Evolutionary conservation across 2,797 vertebrate genomes (phyloP).

Genomic region (Orestias chungarensis): DNA sequence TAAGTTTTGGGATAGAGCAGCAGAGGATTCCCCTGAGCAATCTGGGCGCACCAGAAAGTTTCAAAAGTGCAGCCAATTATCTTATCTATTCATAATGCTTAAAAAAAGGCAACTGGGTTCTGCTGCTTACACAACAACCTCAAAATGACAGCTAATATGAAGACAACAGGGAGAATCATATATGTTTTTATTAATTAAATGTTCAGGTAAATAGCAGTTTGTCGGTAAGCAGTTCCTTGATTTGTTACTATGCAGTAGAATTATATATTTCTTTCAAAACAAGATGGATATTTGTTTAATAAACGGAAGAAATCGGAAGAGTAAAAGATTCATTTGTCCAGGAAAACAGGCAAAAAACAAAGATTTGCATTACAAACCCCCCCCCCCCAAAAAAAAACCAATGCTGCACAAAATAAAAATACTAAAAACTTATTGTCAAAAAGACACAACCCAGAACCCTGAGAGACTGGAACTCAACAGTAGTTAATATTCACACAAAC

Average conservation of each 20-base stretch:
- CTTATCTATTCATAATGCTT: constrained; percentile 48
- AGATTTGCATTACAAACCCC: constrained; percentile 7
- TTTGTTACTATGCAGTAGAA: background rate
- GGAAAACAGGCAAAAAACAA: constrained; percentile 27
- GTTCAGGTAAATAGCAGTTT: background rate
- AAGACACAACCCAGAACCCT: constrained; percentile 53
- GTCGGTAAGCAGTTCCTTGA: constrained; percentile 2
- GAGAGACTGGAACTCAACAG: constrained; percentile 52
- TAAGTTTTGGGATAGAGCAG: constrained; percentile 62
- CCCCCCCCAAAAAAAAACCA: constrained; percentile 23
- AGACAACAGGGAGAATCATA: constrained; percentile 29
- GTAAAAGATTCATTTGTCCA: constrained; percentile 22
- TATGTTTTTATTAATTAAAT: background rate
- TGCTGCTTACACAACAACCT: constrained; percentile 39
- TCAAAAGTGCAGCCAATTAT: constrained; percentile 71
- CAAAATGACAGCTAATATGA: constrained; percentile 28
- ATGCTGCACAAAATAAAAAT: constrained; percentile 15
- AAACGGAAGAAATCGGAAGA: constrained; percentile 42
- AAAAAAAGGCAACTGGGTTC: constrained; percentile 65
- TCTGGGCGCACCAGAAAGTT: constrained; percentile 52
- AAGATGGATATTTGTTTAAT: constrained; percentile 10
- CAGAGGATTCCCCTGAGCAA: constrained; percentile 71
- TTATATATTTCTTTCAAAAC: background rate
- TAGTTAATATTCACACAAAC: constrained; percentile 31
- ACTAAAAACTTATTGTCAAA: constrained; percentile 25